Conservation (phyloP, 35 echinoderm and acorn worm species). For the Apostichopus parvimensis region DNA sequence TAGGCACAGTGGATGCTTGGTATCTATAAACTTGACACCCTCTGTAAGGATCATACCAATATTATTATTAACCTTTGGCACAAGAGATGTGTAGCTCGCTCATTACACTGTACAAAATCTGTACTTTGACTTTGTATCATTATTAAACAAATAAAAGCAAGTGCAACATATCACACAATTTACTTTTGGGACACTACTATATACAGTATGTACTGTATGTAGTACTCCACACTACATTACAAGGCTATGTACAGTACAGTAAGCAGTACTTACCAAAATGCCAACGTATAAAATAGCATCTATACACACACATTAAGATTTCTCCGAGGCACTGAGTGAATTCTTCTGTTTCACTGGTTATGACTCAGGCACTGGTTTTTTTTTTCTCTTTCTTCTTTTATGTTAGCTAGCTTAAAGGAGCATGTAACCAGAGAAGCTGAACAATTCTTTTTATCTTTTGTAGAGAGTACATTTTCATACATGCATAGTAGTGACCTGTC, state of each 20-base stretch:
- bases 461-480: too few relatives aligned
- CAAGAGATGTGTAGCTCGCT: too few relatives aligned
- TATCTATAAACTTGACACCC: too few relatives aligned
- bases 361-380: background rate
- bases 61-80: too few relatives aligned
- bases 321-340: background rate
- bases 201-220: background rate
- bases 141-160: background rate
- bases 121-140: background rate
- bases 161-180: background rate
- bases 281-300: background rate
- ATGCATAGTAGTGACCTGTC: too few relatives aligned
- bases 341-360: slow-evolving; percentile 10
- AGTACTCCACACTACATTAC: background rate
- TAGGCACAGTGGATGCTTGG: too few relatives aligned
- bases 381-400: background rate
- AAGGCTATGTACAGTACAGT: background rate
- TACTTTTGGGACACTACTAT: background rate
- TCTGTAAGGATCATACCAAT: too few relatives aligned
- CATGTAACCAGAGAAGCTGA: background rate
- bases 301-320: background rate
- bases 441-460: too few relatives aligned
- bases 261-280: background rate
- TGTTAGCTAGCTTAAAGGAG: background rate
- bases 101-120: background rate